phyloP scores from a whole-genome alignment of 2,113 vertebrate species.

The Myiopsitta monachus region DNA sequence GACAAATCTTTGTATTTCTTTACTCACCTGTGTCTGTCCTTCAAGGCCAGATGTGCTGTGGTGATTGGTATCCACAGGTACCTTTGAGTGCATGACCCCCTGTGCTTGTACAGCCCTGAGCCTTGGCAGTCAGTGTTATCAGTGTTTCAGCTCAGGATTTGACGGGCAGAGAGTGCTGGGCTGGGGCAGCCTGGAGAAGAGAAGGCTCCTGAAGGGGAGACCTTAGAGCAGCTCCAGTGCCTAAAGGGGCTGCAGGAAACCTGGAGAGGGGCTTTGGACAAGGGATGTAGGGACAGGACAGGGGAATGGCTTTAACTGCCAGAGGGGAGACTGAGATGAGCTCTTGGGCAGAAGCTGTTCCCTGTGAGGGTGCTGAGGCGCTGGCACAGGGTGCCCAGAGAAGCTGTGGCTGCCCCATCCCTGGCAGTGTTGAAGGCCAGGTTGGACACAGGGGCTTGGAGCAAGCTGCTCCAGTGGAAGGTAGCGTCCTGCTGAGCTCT shows the following conservation, averaged over 20 bases:
- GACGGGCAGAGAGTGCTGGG: no score
- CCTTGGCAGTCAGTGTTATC: fast-evolving
- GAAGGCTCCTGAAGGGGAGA: not conserved
- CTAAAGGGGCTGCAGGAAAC: not conserved
- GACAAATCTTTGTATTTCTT: not conserved
- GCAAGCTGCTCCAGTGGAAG: not conserved
- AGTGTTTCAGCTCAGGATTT: fast-evolving
- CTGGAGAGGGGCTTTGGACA: no score
- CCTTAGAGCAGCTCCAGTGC: not conserved
- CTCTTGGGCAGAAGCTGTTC: no score
- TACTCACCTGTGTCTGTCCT: fast-evolving
- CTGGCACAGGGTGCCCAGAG: no score
- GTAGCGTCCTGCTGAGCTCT: not conserved
- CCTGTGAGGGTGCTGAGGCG: no score
- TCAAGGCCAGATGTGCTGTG: fast-evolving
- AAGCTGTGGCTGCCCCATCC: not conserved
- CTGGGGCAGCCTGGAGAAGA: not conserved
- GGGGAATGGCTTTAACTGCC: no score
- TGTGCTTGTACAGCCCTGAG: not conserved
- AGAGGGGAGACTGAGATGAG: no score
- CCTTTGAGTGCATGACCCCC: not conserved
- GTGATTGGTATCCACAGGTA: not conserved
- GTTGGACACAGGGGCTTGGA: not conserved
- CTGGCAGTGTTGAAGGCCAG: not conserved
- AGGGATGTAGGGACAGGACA: no score